Base-by-base conservation (phyloP, 2,113 vertebrate species). In the Strigops habroptila region DNA sequence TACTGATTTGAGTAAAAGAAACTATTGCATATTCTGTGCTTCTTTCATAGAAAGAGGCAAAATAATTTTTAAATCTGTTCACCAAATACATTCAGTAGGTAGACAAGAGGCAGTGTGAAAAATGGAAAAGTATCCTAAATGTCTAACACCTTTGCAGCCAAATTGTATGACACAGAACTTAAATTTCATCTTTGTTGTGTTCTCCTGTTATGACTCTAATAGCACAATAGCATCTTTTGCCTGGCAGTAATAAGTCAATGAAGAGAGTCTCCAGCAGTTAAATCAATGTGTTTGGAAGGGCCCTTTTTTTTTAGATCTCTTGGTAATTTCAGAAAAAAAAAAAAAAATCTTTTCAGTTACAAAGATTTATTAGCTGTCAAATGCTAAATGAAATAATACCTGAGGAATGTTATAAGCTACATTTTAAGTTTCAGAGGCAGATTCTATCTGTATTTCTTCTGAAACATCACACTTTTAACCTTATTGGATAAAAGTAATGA, bases 301-400 rank as follows among this genome's bases (percentile, higher is more conserved):
- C 13, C 14, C 2, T 30, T 90, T 80, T 90, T 80, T 87, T 64
- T 81, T 84, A 89, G 59, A 82, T 86, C 65, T 82, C 44, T 85
- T 74, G 44, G 12, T 79, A 92, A 86, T 82, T 92, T 79, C 76
- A 70, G 28, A 33, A 76, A 23, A 37, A 74, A 9, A 37, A 74
- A 9, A 53, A 44, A 4, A 9, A 0, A 7, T 17, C 16, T 65
- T 78, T 87, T 69, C 52, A 46, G 24, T 69, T 65, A 73, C 64
- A 44, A 82, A 91, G 25, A 82, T 71, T 71, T 91, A 65, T 82
- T 92, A 71, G 22, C 70, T 95, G 88, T 24, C 91, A 94, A 88
- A 91, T 35, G 9, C 6, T 90, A 52, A 16, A 77, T 92, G 28
- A 96, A 93, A 89, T 91, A 97, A 92, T 82, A 95, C 22, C 65